Evolutionary conservation across 2,113 vertebrate genomes (phyloP), one percentile per base, ranked within the genome.

Genomic region (Equus quagga): DNA sequence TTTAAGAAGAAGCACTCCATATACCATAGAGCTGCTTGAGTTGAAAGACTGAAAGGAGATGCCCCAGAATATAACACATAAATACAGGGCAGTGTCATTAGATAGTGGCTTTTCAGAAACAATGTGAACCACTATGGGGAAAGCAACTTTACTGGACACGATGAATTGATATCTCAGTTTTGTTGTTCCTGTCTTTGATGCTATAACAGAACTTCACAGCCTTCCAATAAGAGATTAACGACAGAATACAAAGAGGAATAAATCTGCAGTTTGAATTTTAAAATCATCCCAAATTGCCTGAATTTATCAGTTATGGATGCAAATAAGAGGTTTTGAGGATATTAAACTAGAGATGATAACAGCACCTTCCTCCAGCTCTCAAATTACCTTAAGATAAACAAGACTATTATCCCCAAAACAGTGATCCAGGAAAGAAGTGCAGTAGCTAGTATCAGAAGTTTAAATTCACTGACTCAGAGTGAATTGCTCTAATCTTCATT

Each of bases 391-490:
- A 49, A 54, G 51, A 41, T 80, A 80, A 91, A 85, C 69, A 76
- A 94, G 46, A 8, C 44, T 89, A 65, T 76, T 70, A 75, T 88
- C n/a, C 67, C 69, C 46, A 49, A 58, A 26, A 93, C 31, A 24
- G 33, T 76, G 75, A 92, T 76, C 15, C 46, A 72, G 69, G n/a
- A 56, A 91, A 56, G 54, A 93, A 93, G 5, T 78, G 18, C 70
- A 41, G 5, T 46, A 62, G 28, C 19, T 76, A 21, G 21, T 58
- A 44, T 96, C 90, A 81, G 62, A 82, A 80, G 94, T 93, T 91
- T 85, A 97, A 97, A 96, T 89, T 60, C 46, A 28, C 91, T 12
- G 44, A 93, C 72, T 91, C 58, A 21, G 41, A 94, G 5, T 13
- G 5, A 89, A 89, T 36, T 87, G 58, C 36, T 70, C n/a, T 72